Evolutionary conservation across 23 tunicate species (phyloP).

Genomic region (Trididemnum miniatum): DNA sequence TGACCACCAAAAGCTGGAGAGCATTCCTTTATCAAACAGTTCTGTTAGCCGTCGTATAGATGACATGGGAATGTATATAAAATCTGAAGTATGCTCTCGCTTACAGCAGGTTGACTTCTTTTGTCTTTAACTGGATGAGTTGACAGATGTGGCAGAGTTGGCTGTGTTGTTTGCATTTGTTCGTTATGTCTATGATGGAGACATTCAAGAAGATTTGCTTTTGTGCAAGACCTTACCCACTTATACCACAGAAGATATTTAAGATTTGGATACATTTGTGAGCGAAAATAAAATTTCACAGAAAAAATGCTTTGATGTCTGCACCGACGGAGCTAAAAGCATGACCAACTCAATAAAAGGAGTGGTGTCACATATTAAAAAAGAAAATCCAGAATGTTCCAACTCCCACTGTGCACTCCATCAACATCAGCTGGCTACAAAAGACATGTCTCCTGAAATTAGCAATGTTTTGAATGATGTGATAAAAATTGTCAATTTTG

Average conservation of each 20-base stretch:
- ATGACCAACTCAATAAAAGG: conserved; percentile 1
- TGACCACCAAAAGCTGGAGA: no score
- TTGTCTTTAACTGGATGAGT: conserved; percentile 7
- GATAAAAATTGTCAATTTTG: no score
- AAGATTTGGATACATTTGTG: not conserved
- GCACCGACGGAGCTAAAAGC: conserved; percentile 22
- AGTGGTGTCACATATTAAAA: not conserved
- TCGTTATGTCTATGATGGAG: conserved; percentile 4
- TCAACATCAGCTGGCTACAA: no score
- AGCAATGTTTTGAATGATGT: conserved; percentile 1
- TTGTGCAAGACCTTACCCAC: conserved; percentile 4
- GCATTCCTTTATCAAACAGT: no score
- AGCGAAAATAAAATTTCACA: not conserved
- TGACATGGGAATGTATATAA: no score
- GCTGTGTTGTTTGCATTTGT: conserved; percentile 21
- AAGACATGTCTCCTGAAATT: not conserved
- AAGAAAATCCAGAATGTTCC: conserved; percentile 12
- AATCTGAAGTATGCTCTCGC: no score
- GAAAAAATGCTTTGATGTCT: not conserved
- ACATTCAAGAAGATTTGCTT: conserved; percentile 9
- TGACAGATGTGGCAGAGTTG: conserved; percentile 8
- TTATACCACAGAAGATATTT: not conserved
- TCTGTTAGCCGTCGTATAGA: no score
- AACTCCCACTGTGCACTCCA: not conserved
- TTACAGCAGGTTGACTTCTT: conserved; percentile 4